Conservation (phyloP, 2,113 vertebrate species). For the Mesoclemmys tuberculata region DNA sequence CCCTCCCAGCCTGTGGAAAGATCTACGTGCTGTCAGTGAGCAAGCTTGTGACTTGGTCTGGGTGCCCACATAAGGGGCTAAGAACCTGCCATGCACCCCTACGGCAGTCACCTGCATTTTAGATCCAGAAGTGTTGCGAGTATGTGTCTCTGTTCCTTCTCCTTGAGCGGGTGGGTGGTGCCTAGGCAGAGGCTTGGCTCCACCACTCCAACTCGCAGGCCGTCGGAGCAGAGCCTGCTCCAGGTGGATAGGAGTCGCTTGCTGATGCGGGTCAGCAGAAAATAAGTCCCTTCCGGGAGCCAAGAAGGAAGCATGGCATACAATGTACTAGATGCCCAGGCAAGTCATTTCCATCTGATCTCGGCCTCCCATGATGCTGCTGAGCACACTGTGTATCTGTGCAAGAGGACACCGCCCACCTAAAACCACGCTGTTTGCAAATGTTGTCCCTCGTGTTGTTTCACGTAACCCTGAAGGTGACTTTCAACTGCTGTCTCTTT, state of each 20-base stretch:
- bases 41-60: not conserved
- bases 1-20: not conserved
- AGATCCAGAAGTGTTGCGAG: not conserved
- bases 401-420: not conserved
- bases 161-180: not conserved
- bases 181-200: not conserved
- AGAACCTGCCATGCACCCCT: not conserved
- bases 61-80: not conserved
- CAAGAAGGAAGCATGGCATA: not conserved
- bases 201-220: not conserved
- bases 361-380: not conserved
- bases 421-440: not conserved
- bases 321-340: not conserved
- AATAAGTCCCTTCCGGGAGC: not conserved
- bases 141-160: not conserved
- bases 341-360: not conserved
- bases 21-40: not conserved
- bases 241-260: too few relatives aligned
- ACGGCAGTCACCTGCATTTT: not conserved
- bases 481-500: not conserved
- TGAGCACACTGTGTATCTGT: not conserved
- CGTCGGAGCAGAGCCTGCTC: not conserved
- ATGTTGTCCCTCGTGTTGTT: not conserved
- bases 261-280: not conserved
- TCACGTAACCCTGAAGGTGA: not conserved